phyloP scores from a whole-genome alignment of 2,113 vertebrate genomes.

The Pomatostomus ruficeps region DNA sequence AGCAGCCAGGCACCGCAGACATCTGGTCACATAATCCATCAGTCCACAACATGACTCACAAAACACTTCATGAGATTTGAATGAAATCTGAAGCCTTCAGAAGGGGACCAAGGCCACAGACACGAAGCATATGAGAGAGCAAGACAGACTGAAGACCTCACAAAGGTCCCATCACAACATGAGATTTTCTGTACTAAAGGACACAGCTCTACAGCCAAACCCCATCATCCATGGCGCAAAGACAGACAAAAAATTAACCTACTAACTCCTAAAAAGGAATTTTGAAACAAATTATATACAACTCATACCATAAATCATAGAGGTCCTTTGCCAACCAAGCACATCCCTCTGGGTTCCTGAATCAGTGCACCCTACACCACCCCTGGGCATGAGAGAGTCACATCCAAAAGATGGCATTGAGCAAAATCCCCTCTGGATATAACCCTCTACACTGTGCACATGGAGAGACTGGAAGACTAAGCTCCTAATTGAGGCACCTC shows the following conservation, averaged over 20 bases:
- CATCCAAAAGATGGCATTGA: not conserved
- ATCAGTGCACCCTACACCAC: not conserved
- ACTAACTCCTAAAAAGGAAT: not conserved
- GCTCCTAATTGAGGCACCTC: not conserved
- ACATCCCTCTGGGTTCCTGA: not conserved
- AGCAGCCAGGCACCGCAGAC: not conserved
- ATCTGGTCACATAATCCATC: not conserved
- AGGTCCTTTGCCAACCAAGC: not conserved
- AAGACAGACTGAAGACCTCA: not conserved
- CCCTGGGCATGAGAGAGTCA: not conserved
- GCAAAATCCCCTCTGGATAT: not conserved
- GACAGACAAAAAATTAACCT: not conserved
- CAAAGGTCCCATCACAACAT: not conserved
- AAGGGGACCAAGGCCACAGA: not conserved
- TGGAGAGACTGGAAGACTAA: not conserved
- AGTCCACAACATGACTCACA: not conserved
- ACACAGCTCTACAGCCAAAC: not conserved
- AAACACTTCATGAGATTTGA: not conserved
- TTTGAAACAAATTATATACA: not conserved
- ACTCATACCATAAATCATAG: not conserved
- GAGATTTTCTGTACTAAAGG: not conserved
- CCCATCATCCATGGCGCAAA: not conserved
- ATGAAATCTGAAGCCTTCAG: not conserved
- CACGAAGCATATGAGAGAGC: rapidly evolving
- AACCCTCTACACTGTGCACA: not conserved